Percentiles rank a stretch among this genome's conserved stretches.
Conservation (phyloP, 2,797 vertebrate species). For the Dermochelys coriacea region DNA sequence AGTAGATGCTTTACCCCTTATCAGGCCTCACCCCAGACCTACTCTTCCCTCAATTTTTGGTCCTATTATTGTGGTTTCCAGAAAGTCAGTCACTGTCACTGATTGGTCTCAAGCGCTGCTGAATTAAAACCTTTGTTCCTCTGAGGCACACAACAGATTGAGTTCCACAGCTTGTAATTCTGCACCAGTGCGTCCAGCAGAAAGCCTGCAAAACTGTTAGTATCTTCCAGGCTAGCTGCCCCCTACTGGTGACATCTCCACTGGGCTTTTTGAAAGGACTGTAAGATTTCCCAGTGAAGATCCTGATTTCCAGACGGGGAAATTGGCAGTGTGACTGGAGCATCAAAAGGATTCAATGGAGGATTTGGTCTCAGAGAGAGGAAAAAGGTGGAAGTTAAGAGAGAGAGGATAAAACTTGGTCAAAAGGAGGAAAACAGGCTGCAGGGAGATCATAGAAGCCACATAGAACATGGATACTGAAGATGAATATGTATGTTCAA, state of each 20-base stretch:
- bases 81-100: neutral
- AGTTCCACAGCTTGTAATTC: neutral
- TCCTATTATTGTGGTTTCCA: neutral
- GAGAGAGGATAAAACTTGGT: neutral
- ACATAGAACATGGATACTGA: neutral
- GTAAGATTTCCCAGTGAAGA: neutral
- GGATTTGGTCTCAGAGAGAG: neutral
- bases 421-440: accelerated
- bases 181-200: neutral
- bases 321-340: neutral
- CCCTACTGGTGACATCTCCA: neutral
- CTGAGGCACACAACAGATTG: neutral
- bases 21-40: accelerated
- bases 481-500: neutral
- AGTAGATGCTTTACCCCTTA: neutral
- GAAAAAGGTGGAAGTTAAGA: neutral
- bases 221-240: neutral
- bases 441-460: neutral
- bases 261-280: neutral
- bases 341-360: neutral
- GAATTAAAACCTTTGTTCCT: neutral
- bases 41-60: neutral
- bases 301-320: neutral
- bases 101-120: neutral
- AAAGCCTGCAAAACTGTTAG: neutral